phyloP scores from a whole-genome alignment of 2,888 invertebrate genomes.

The Cheilosia variabilis region DNA sequence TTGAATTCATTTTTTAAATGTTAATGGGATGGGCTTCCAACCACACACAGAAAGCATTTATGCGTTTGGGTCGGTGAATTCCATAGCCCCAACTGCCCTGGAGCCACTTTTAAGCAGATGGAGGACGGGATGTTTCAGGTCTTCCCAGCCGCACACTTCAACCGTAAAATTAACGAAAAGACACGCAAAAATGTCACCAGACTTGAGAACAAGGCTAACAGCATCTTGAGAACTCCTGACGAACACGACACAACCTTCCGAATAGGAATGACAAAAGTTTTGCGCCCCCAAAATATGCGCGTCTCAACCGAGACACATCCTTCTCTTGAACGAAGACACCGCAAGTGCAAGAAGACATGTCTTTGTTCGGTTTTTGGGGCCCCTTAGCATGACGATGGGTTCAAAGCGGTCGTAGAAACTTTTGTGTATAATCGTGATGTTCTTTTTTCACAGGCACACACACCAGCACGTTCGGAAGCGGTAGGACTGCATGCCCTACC shows the following conservation, averaged over 20 bases:
- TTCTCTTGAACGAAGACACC: constrained; percentile 33
- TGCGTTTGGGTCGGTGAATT: constrained; percentile 52
- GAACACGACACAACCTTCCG: constrained; percentile 18
- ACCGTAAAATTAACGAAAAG: constrained; percentile 10
- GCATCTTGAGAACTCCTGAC: constrained; percentile 26
- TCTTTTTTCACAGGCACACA: constrained; percentile 27
- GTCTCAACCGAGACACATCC: constrained; percentile 28
- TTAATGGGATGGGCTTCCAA: constrained; percentile 26
- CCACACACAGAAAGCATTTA: constrained; percentile 37
- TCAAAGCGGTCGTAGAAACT: constrained; percentile 29
- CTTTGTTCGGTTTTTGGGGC: constrained; percentile 47
- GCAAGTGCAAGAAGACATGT: constrained; percentile 69
- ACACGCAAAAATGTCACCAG: constrained; percentile 26
- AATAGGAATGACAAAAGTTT: constrained; percentile 58
- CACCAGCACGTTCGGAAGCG: neutral
- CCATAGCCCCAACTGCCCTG: constrained; percentile 24
- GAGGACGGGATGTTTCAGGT: constrained; percentile 11
- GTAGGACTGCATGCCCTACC: constrained; percentile 6
- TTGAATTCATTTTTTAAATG: constrained; percentile 42
- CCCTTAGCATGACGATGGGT: constrained; percentile 61
- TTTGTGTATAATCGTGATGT: constrained; percentile 21
- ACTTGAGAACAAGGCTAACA: constrained; percentile 52
- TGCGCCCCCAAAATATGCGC: constrained; percentile 39
- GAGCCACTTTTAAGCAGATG: constrained; percentile 63
- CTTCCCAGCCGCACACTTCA: constrained; percentile 54